A percentile compares a stretch with the other conserved stretches of the same genome.
Evolutionary conservation across 2,797 vertebrate genomes (phyloP).

Genomic region (Otus scops): DNA sequence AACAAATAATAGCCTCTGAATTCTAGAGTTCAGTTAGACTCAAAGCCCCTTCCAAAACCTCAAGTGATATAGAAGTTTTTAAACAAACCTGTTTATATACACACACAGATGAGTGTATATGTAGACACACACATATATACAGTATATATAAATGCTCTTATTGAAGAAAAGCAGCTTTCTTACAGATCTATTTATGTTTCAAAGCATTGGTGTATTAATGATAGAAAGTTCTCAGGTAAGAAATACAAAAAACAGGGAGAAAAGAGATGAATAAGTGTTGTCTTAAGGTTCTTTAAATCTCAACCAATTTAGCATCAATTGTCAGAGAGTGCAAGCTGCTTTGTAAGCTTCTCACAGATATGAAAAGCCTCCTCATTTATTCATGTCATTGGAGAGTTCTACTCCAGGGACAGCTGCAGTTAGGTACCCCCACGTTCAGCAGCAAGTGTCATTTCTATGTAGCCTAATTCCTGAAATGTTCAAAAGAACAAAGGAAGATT

Average conservation of each 20-base stretch:
- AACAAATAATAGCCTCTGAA: not conserved
- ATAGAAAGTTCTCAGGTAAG: not conserved
- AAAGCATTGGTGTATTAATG: not conserved
- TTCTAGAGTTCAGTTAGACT: not conserved
- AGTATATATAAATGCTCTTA: not conserved
- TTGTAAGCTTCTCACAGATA: not conserved
- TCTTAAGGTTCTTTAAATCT: not conserved
- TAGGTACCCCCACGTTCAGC: slow-evolving; percentile 3
- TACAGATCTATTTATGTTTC: not conserved
- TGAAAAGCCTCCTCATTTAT: slow-evolving; percentile 8
- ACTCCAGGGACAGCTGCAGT: slow-evolving; percentile 1
- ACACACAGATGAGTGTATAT: not conserved
- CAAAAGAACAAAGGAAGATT: slow-evolving; percentile 63
- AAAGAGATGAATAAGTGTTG: not conserved
- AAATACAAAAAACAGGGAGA: not conserved
- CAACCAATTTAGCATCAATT: not conserved
- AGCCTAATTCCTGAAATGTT: slow-evolving; percentile 30
- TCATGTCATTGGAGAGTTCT: slow-evolving; percentile 7
- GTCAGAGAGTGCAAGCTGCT: not conserved
- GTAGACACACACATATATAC: not conserved
- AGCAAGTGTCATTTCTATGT: slow-evolving; percentile 17
- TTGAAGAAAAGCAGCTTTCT: not conserved
- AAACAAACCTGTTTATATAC: not conserved
- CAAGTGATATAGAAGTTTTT: not conserved
- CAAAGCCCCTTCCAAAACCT: not conserved